Base-by-base conservation (phyloP, 2,888 invertebrate genomes). In the Sepiola atlantica region DNA sequence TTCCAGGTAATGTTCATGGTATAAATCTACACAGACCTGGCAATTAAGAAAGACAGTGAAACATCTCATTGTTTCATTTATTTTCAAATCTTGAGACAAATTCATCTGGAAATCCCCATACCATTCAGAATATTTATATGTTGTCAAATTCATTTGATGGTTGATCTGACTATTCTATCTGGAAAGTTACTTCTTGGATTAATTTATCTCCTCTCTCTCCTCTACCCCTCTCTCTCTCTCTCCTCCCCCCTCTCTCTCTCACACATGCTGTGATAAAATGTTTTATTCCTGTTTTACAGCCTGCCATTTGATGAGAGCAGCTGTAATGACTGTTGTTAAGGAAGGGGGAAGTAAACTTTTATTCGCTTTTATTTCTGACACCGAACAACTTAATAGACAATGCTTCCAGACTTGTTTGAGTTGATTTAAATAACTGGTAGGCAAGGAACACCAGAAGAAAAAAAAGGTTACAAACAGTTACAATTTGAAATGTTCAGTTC, bases 381-480 rank as follows among this genome's bases (percentile, higher is more conserved):
- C 77, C n/a, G 77, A 32, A 77, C 77, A 77, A 77, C 32, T 77
- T 77, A 77, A 28, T 28, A 77, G 77, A 77, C 77, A 77, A 32
- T 77, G 77, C 77, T n/a, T 77, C 77, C 77, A 77, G 77, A 77
- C n/a, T 77, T 77, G 77, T 77, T 77, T 77, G n/a, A 77, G 77
- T 77, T 77, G 32, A 77, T 77, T n/a, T 77, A 77, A 77, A n/a
- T 77, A 77, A 77, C 32, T n/a, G n/a, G 77, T 28, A 77, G 77
- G 16, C 16, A 14, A 14, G 32, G n/a, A 77, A 77, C n/a, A 32
- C n/a, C 77, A 77, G 14, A 77, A 16, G n/a, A 77, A 16, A 77
- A 77, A n/a, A n/a, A n/a, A 45, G 2, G 45, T n/a, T 77, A n/a
- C 77, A n/a, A 77, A 77, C 77, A 77, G 28, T 77, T 77, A 16